Evolutionary conservation across 1,140 invertebrate genomes (phyloP).

Genomic region (Elysia chlorotica): DNA sequence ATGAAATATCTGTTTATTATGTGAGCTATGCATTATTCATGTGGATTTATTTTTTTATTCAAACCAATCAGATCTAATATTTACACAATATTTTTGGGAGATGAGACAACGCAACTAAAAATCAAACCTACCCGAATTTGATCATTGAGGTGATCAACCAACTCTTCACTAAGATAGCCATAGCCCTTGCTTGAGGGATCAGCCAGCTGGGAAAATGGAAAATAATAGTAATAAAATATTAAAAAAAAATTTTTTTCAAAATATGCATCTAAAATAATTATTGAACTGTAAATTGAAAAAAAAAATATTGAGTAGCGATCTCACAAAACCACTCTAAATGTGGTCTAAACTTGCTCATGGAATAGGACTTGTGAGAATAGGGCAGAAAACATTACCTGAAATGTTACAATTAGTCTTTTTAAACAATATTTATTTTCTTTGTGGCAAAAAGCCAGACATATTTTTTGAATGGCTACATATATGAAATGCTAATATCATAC

Average conservation of each 20-base stretch:
- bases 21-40: too few relatives aligned
- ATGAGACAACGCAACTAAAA: too few relatives aligned
- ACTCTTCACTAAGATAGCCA: slow-evolving; percentile 7
- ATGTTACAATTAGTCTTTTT: background rate
- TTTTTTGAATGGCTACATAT: too few relatives aligned
- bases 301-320: too few relatives aligned
- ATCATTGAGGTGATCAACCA: slow-evolving; percentile 9
- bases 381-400: background rate
- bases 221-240: background rate
- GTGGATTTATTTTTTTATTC: too few relatives aligned
- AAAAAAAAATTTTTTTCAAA: background rate
- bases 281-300: background rate
- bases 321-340: too few relatives aligned
- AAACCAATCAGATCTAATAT: too few relatives aligned
- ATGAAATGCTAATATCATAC: too few relatives aligned
- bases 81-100: too few relatives aligned
- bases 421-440: background rate
- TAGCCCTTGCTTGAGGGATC: background rate
- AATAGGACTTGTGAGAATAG: background rate
- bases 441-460: too few relatives aligned
- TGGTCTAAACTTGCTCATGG: background rate
- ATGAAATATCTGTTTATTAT: too few relatives aligned
- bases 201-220: background rate
- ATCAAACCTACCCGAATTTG: background rate
- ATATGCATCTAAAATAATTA: background rate